A percentile compares a stretch with the other conserved stretches of the same genome.
Conservation (phyloP, 1,140 invertebrate genomes). For the Frieseomelitta varia region DNA sequence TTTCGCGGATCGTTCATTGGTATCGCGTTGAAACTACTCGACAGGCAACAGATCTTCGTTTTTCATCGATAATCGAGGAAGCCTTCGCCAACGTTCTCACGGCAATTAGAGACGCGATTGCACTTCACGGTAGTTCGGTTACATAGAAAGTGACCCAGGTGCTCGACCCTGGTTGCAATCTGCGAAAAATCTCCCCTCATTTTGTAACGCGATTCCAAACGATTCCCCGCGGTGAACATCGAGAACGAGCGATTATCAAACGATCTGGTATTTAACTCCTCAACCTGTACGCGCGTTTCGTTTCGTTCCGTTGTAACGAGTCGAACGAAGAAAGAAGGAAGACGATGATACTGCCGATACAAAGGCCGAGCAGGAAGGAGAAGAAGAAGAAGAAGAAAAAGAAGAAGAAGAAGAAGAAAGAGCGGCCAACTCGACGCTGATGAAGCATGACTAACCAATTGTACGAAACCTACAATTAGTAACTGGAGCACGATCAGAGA, state of each 20-base stretch:
- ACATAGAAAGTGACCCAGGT: background rate
- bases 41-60: background rate
- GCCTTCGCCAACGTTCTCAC: background rate
- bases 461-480: conserved; percentile 68
- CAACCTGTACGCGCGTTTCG: background rate
- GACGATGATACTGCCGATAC: background rate
- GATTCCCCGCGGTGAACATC: background rate
- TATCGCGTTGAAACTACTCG: too few relatives aligned
- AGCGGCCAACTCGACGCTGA: conserved; percentile 30
- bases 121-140: background rate
- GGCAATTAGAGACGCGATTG: conserved; percentile 11
- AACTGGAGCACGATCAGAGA: conserved; percentile 67
- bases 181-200: background rate
- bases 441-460: conserved; percentile 72
- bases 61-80: background rate
- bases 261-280: background rate
- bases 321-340: too few relatives aligned
- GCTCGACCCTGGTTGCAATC: background rate
- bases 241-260: background rate
- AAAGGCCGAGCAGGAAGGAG: background rate
- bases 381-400: conserved; percentile 31
- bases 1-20: too few relatives aligned
- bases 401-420: conserved; percentile 34
- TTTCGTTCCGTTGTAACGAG: background rate
- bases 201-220: background rate